Conservation (phyloP, 2,888 invertebrate species). For the Adineta ricciae region DNA sequence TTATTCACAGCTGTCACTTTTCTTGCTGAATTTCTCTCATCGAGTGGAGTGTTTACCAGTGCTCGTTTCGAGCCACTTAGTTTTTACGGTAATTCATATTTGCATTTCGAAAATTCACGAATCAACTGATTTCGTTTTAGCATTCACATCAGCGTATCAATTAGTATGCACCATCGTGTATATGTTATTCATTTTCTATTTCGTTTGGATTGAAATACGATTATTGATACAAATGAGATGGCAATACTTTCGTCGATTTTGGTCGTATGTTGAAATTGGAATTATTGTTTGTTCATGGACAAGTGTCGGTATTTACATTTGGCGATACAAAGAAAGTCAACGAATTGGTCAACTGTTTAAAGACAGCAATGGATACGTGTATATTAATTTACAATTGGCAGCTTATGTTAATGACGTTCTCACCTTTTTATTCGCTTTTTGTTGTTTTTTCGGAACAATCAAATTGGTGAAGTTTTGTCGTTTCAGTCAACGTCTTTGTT, state of each 20-base stretch:
- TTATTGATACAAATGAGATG: slow-evolving; percentile 30
- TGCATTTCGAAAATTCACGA: too few species aligned
- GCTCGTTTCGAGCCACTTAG: too few species aligned
- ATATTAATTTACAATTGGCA: slow-evolving; percentile 50
- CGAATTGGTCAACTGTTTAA: slow-evolving; percentile 48
- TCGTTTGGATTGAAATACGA: slow-evolving; percentile 38
- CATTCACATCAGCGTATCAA: too few species aligned
- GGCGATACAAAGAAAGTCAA: slow-evolving; percentile 41
- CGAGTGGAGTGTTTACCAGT: too few species aligned
- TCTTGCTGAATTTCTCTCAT: too few species aligned
- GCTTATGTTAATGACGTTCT: slow-evolving; percentile 51
- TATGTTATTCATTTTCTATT: slow-evolving; percentile 41
- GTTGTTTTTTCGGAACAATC: slow-evolving; percentile 52
- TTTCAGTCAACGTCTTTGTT: slow-evolving; percentile 49
- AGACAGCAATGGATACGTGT: slow-evolving; percentile 45
- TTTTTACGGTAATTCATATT: too few species aligned
- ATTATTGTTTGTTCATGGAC: slow-evolving; percentile 44
- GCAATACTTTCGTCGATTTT: slow-evolving; percentile 39
- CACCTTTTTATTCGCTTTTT: slow-evolving; percentile 50
- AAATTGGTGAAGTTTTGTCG: slow-evolving; percentile 53
- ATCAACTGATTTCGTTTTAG: too few species aligned
- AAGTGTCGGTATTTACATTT: slow-evolving; percentile 42
- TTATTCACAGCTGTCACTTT: too few species aligned
- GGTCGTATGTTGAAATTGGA: slow-evolving; percentile 43
- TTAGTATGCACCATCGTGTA: slow-evolving; percentile 28